phyloP scores from a whole-genome alignment of 2,113 vertebrate genomes.

The Progne subis region DNA sequence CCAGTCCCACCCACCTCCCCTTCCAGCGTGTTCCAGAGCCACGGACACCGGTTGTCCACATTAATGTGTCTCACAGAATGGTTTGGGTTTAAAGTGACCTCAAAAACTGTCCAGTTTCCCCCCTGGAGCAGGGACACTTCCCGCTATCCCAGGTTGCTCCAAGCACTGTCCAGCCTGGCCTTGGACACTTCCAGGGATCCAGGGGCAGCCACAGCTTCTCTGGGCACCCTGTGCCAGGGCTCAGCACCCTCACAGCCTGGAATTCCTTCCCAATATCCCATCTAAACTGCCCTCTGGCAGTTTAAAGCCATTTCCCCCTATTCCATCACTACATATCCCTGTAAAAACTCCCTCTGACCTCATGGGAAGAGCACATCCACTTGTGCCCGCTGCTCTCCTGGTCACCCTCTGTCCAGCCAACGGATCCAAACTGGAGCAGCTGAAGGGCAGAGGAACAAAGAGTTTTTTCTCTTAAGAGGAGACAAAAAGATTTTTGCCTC shows the following conservation, averaged over 20 bases:
- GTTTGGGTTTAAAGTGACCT: neutral
- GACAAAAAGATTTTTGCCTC: neutral
- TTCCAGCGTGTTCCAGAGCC: neutral
- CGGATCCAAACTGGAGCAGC: neutral
- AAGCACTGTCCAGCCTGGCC: fast-evolving
- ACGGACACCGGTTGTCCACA: neutral
- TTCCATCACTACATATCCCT: neutral
- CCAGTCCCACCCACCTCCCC: neutral
- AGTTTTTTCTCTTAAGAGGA: neutral
- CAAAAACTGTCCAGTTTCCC: neutral
- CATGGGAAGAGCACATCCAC: neutral
- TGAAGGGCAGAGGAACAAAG: neutral
- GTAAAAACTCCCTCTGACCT: neutral
- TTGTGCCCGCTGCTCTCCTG: fast-evolving
- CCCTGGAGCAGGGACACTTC: neutral
- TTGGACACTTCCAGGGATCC: neutral
- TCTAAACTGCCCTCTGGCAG: fast-evolving
- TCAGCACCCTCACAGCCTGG: fast-evolving
- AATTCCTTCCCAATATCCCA: neutral
- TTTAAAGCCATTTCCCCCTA: neutral
- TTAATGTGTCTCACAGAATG: neutral
- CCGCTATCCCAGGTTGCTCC: fast-evolving
- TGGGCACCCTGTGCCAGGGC: neutral
- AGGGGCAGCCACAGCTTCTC: neutral
- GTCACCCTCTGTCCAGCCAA: neutral